These are phyloP conservation scores for Cacoxenus indagator DNA, from an alignment of 2,888 invertebrate species.

Conservation along the genomic window DNA sequence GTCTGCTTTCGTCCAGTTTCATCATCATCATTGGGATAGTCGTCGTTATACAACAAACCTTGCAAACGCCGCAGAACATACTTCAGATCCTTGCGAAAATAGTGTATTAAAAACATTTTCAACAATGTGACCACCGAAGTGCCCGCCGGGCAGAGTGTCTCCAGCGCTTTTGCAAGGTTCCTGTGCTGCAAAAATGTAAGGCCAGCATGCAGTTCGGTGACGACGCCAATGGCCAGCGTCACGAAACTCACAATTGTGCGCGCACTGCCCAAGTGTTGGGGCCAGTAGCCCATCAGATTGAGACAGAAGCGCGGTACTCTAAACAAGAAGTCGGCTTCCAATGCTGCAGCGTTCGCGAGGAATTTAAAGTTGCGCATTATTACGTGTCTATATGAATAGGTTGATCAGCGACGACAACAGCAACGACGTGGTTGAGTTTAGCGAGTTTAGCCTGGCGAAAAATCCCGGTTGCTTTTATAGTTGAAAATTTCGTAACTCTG, in stretches of 20 bases:
- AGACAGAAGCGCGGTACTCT: constrained; percentile 52
- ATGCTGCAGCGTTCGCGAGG: constrained; percentile 39
- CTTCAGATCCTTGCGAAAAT: constrained; percentile 46
- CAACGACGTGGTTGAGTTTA: no score
- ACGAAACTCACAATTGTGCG: constrained; percentile 43
- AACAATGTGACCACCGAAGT: constrained; percentile 61
- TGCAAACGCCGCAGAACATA: constrained; percentile 39
- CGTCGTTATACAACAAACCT: constrained; percentile 36
- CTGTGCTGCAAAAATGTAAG: constrained; percentile 13
- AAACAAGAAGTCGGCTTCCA: constrained; percentile 47
- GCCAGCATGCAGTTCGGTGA: constrained; percentile 57
- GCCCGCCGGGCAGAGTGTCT: constrained; percentile 58
- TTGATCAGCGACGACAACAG: neutral
- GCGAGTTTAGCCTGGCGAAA: neutral
- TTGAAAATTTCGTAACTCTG: neutral
- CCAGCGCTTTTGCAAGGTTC: constrained; percentile 46
- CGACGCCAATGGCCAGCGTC: constrained; percentile 52
- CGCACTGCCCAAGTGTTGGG: constrained; percentile 20
- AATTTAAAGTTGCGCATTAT: constrained; percentile 36
- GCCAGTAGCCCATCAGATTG: constrained; percentile 56
- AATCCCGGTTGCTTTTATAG: neutral
- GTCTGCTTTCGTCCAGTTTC: neutral
- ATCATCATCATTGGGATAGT: neutral
- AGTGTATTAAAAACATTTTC: constrained; percentile 54
- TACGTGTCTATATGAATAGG: neutral